Evolutionary conservation across 1,140 invertebrate species (phyloP).

Genomic region (Achroia grisella): DNA sequence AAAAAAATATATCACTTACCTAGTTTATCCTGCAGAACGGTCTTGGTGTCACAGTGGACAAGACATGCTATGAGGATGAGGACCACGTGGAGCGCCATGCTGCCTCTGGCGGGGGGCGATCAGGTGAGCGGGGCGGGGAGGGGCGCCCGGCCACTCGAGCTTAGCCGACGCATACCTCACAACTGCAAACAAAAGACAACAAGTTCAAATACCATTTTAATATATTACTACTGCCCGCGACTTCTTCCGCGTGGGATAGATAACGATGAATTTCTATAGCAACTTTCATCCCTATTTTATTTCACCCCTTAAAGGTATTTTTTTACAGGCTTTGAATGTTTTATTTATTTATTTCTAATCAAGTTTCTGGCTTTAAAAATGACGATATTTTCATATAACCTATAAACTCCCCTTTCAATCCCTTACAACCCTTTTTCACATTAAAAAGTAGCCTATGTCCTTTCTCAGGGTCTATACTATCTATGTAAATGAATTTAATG

Average conservation of each 20-base stretch:
- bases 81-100: slow-evolving; percentile 46
- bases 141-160: slow-evolving; percentile 16
- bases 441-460: too few species aligned
- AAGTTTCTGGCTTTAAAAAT: too few species aligned
- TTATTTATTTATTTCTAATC: too few species aligned
- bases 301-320: background rate
- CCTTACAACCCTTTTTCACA: too few species aligned
- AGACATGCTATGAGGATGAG: slow-evolving; percentile 54
- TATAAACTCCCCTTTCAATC: too few species aligned
- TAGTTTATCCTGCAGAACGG: slow-evolving; percentile 57
- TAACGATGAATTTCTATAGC: background rate
- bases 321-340: background rate
- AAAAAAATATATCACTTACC: slow-evolving; percentile 31
- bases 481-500: too few species aligned
- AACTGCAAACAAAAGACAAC: slow-evolving; percentile 12
- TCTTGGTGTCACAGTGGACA: slow-evolving; percentile 61
- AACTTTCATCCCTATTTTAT: background rate
- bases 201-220: background rate
- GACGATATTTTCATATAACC: too few species aligned
- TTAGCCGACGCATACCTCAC: slow-evolving; percentile 27
- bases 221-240: background rate
- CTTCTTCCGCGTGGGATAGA: background rate
- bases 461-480: too few species aligned
- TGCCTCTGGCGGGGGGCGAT: slow-evolving; percentile 11
- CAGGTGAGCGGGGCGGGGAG: slow-evolving; percentile 11